These are phyloP conservation scores for Chaenogobius annularis DNA, from an alignment of 2,113 vertebrate genomes.

Conservation along the genomic window DNA sequence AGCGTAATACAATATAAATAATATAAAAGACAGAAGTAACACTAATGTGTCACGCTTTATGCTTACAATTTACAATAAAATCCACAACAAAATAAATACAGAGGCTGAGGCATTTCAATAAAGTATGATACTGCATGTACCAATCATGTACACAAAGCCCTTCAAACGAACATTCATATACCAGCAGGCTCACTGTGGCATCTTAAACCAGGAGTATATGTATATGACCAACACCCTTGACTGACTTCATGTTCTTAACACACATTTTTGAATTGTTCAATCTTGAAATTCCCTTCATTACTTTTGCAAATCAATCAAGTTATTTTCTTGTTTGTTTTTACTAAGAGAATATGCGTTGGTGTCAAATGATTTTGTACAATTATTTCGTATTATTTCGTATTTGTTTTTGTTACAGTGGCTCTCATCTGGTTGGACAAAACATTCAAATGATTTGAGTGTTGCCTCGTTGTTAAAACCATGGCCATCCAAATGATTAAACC, in stretches of 20 bases:
- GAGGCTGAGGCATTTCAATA: neutral
- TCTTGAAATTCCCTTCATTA: conserved; percentile 34
- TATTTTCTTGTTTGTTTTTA: too few relatives aligned
- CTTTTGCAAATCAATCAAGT: too few relatives aligned
- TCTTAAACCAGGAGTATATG: conserved; percentile 24
- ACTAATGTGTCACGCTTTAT: neutral
- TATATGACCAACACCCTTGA: conserved; percentile 24
- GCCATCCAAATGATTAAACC: too few relatives aligned
- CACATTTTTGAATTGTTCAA: too few relatives aligned
- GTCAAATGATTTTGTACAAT: too few relatives aligned
- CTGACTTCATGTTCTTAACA: conserved; percentile 7
- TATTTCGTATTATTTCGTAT: too few relatives aligned
- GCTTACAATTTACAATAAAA: neutral
- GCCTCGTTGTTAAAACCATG: too few relatives aligned
- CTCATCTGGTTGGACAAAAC: too few relatives aligned
- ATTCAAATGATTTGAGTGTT: too few relatives aligned
- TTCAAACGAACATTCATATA: conserved; percentile 54
- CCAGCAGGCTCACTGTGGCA: conserved; percentile 15
- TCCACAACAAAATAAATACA: conserved; percentile 6
- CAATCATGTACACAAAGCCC: conserved; percentile 45
- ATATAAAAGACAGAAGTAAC: neutral
- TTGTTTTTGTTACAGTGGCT: too few relatives aligned
- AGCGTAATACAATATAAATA: conserved; percentile 1
- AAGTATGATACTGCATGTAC: neutral
- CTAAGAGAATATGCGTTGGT: too few relatives aligned